A percentile compares a stretch with the other conserved stretches of the same genome.
Evolutionary conservation across 2,888 invertebrate species (phyloP).

Genomic region (Acholoe squamosa): DNA sequence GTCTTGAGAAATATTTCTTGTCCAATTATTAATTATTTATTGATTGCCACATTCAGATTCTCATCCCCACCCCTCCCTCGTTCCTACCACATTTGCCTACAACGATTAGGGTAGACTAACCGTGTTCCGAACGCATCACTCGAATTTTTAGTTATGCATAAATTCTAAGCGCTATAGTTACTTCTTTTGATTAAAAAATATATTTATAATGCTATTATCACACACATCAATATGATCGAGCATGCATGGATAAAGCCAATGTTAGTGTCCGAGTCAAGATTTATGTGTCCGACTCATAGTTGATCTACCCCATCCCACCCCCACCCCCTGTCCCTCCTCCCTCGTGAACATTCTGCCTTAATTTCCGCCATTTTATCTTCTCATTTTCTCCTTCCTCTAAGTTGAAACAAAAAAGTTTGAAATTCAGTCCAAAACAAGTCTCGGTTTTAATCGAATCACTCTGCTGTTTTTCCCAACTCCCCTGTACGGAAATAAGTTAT

Average conservation of each 20-base stretch:
- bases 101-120: no score
- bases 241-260: no score
- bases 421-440: background rate
- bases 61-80: background rate
- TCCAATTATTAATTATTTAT: constrained; percentile 20
- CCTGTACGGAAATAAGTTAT: constrained; percentile 16
- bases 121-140: no score
- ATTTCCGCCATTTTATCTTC: constrained; percentile 37
- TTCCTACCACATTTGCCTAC: background rate
- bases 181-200: no score
- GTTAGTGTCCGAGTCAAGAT: no score
- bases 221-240: no score
- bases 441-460: constrained; percentile 30
- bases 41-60: constrained; percentile 7
- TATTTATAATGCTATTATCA: no score
- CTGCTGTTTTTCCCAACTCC: background rate
- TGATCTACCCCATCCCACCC: no score
- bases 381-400: constrained; percentile 31
- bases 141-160: no score
- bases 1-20: background rate
- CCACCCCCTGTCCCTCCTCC: background rate
- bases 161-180: no score
- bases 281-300: no score
- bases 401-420: background rate
- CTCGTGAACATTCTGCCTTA: background rate